A percentile compares a stretch with the other conserved stretches of the same genome.
These are phyloP conservation scores for Mixornis gularis DNA, from an alignment of 2,113 vertebrate genomes.

Conservation along the genomic window DNA sequence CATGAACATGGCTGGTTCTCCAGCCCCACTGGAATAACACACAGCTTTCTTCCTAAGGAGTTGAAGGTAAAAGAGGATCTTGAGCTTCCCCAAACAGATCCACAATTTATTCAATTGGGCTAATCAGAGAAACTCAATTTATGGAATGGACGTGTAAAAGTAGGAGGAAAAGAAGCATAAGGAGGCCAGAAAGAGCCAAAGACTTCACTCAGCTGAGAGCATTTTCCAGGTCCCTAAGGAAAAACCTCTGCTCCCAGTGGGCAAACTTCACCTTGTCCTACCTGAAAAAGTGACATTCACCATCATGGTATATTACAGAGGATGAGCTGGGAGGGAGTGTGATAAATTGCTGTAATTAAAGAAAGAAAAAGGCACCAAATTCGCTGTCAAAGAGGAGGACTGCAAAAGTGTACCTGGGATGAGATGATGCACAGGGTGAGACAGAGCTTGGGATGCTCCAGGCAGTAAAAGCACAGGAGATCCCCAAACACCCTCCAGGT, in stretches of 20 bases:
- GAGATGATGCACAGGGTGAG: background rate
- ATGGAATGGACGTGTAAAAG: background rate
- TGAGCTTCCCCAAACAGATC: background rate
- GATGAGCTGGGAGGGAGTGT: background rate
- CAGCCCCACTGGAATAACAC: background rate
- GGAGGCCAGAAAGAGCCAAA: background rate
- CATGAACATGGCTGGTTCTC: background rate
- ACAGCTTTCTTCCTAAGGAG: background rate
- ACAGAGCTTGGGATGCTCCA: background rate
- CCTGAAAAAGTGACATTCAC: constrained; percentile 6
- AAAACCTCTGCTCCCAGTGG: background rate
- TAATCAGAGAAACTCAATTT: background rate
- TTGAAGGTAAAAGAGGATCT: background rate
- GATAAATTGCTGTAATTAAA: constrained; percentile 12
- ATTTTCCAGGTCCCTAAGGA: background rate
- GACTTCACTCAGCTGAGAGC: background rate
- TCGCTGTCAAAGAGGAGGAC: background rate
- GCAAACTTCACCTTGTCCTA: constrained; percentile 12
- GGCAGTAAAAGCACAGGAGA: background rate
- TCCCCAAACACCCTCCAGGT: background rate
- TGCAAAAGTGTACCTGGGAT: background rate
- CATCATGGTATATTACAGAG: background rate
- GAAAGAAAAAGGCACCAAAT: background rate
- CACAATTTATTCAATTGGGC: background rate
- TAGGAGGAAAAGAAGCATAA: background rate